These are phyloP conservation scores for Triplophysa yarkandensis DNA, from an alignment of 2,797 vertebrate genomes.

Conservation along the genomic window DNA sequence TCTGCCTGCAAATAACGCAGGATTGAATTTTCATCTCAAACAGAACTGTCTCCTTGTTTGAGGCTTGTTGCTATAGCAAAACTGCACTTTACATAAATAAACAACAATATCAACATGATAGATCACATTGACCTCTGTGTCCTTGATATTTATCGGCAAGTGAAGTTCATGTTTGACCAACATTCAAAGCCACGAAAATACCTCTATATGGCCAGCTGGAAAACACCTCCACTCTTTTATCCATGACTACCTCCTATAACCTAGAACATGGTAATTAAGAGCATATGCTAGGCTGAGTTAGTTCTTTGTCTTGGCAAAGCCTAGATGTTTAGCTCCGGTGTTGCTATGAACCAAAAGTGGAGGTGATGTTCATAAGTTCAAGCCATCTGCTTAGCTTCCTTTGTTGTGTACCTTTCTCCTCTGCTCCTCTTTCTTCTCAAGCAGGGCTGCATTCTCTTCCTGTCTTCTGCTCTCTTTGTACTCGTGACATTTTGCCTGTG, in stretches of 20 bases:
- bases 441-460: conserved; percentile 65
- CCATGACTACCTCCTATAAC: conserved; percentile 42
- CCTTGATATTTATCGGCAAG: conserved; percentile 36
- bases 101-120: conserved; percentile 25
- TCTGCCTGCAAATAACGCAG: conserved; percentile 71
- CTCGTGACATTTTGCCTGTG: conserved; percentile 62
- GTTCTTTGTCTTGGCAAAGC: conserved; percentile 32
- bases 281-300: conserved; percentile 37
- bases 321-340: conserved; percentile 18
- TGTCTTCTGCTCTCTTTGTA: conserved; percentile 64
- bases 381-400: background rate
- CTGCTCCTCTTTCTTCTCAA: conserved; percentile 73
- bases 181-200: conserved; percentile 44
- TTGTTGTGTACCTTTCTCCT: conserved; percentile 69
- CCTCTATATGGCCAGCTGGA: conserved; percentile 36
- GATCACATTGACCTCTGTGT: conserved; percentile 17
- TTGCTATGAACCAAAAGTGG: conserved; percentile 12
- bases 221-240: conserved; percentile 34
- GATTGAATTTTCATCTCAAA: conserved; percentile 37
- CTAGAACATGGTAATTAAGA: conserved; percentile 41
- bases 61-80: conserved; percentile 5
- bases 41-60: background rate
- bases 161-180: conserved; percentile 27
- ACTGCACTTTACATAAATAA: conserved; percentile 34
- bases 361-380: conserved; percentile 23